Evolutionary conservation across 2,113 vertebrate genomes (phyloP).

Genomic region (Scopus umbretta): DNA sequence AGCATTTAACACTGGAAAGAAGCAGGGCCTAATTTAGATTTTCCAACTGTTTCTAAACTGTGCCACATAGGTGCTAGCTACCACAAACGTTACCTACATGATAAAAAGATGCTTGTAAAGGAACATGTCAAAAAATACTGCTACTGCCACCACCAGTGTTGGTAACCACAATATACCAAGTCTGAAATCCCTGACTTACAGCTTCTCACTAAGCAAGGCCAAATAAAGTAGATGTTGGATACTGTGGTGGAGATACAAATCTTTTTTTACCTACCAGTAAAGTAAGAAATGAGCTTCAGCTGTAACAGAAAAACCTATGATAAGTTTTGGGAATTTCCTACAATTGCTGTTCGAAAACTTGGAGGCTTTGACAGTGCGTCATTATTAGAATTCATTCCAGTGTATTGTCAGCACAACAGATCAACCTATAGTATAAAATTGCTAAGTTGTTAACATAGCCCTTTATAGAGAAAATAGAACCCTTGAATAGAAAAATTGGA

Average conservation of each 20-base stretch:
- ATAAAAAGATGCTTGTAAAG: background rate
- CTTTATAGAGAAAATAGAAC: background rate
- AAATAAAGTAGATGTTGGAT: background rate
- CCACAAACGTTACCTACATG: background rate
- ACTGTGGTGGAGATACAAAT: background rate
- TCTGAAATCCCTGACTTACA: background rate
- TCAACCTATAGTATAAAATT: fast-evolving
- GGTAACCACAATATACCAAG: background rate
- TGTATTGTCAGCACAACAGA: background rate
- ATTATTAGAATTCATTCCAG: background rate
- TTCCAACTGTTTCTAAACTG: background rate
- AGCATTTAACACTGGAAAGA: background rate
- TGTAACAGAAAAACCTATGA: background rate
- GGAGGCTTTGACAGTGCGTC: background rate
- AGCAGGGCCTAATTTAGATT: background rate
- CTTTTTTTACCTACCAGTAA: background rate
- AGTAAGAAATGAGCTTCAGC: background rate
- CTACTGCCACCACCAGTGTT: background rate
- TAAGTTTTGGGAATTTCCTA: background rate
- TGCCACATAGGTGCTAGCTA: background rate
- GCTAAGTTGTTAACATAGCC: background rate
- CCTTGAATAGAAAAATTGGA: background rate
- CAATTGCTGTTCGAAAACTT: background rate
- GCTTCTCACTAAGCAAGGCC: background rate
- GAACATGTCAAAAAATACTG: background rate